Evolutionary conservation across 2,113 vertebrate genomes (phyloP).

Genomic region (mouse (Mus musculus)): DNA sequence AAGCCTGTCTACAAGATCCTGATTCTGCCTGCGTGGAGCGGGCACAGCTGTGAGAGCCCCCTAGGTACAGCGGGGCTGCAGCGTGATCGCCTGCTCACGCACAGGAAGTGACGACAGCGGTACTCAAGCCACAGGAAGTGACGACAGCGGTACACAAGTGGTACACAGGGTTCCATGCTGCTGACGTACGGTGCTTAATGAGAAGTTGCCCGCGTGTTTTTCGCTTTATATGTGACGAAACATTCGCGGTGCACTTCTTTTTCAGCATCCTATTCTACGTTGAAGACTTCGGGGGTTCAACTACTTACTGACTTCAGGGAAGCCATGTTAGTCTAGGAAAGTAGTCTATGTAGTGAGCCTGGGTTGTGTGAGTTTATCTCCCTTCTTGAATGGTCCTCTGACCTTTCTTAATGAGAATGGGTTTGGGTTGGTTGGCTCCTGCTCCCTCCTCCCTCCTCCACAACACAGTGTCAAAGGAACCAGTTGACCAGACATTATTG

Average conservation of each 20-base stretch:
- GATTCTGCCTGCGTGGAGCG: slow-evolving; percentile 32
- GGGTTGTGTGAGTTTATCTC: accelerated
- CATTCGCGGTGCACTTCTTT: slow-evolving; percentile 84
- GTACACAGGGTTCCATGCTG: accelerated
- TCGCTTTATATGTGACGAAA: slow-evolving; percentile 81
- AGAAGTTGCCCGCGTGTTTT: slow-evolving; percentile 82
- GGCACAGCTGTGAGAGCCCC: slow-evolving; percentile 1
- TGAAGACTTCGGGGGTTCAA: neutral
- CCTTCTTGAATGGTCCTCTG: neutral
- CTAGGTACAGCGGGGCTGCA: neutral
- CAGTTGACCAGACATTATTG: no score
- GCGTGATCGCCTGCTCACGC: accelerated
- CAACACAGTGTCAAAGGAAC: no score
- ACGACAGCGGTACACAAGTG: accelerated
- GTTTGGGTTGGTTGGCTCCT: no score
- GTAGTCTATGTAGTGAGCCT: accelerated
- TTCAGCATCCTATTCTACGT: slow-evolving; percentile 70
- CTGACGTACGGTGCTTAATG: slow-evolving; percentile 68
- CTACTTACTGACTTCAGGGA: neutral
- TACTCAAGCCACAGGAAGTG: neutral
- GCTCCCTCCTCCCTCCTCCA: accelerated
- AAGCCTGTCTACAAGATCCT: neutral
- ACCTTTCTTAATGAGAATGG: accelerated
- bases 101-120: neutral
- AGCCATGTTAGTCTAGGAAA: neutral